These are phyloP conservation scores for Dinomys branickii DNA, from an alignment of 2,113 vertebrate genomes.

Conservation along the genomic window DNA sequence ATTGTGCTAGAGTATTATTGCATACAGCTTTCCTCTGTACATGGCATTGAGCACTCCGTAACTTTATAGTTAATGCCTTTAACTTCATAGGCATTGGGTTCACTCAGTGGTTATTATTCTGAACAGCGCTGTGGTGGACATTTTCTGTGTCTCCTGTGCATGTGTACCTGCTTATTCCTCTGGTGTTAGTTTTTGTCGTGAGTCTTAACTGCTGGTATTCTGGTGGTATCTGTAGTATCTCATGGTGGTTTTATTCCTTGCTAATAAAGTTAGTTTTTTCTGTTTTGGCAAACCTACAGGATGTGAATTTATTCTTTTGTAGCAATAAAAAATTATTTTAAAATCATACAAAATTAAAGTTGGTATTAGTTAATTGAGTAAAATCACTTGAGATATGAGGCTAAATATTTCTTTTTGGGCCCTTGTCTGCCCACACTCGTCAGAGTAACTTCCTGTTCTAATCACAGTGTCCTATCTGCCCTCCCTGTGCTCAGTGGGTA, in stretches of 20 bases:
- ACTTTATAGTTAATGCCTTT: neutral
- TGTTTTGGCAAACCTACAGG: conserved; percentile 32
- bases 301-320: conserved; percentile 24
- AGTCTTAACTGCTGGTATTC: neutral
- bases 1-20: neutral
- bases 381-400: neutral
- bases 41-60: neutral
- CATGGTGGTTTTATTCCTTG: neutral
- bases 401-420: neutral
- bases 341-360: neutral
- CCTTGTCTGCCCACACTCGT: neutral
- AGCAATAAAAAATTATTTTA: conserved; percentile 16
- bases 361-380: neutral
- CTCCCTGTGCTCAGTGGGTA: neutral
- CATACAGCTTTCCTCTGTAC: neutral
- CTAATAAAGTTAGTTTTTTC: neutral
- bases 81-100: neutral
- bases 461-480: neutral
- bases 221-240: neutral
- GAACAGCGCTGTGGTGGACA: neutral
- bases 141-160: neutral
- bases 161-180: neutral
- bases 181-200: neutral
- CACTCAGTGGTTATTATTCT: neutral
- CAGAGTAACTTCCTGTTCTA: neutral